phyloP scores from a whole-genome alignment of 2,888 invertebrate genomes.

The Busseola fusca region DNA sequence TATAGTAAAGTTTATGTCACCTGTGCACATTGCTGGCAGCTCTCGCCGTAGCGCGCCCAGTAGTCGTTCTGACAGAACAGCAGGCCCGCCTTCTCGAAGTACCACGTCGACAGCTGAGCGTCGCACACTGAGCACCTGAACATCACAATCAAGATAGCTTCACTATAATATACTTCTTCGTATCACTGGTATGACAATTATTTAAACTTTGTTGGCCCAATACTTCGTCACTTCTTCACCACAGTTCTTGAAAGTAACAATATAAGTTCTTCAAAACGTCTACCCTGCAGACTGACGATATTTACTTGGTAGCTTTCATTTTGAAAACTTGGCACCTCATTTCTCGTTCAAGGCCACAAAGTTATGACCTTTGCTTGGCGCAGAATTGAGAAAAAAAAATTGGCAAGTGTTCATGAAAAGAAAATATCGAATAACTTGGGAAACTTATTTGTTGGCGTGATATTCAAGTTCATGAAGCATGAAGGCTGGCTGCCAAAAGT shows the following conservation, averaged over 20 bases:
- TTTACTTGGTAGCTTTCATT: not conserved
- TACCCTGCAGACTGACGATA: not conserved
- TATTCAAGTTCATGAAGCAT: conserved; percentile 43
- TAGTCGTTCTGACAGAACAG: conserved; percentile 97
- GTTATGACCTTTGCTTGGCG: conserved; percentile 20
- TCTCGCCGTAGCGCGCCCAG: conserved; percentile 95
- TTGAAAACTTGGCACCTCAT: conserved; percentile 32
- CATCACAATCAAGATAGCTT: not conserved
- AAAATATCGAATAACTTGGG: conserved; percentile 15
- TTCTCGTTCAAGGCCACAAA: conserved; percentile 18
- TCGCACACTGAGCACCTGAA: conserved; percentile 96
- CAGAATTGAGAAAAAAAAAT: conserved; percentile 3
- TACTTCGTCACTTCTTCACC: not conserved
- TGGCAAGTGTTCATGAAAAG: conserved; percentile 27
- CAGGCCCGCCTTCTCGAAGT: conserved; percentile 97
- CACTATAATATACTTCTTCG: not conserved
- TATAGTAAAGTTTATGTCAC: conserved; percentile 76
- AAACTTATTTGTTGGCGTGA: conserved; percentile 26
- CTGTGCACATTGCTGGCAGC: conserved; percentile 96
- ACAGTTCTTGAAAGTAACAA: not conserved
- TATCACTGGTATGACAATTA: not conserved
- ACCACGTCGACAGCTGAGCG: conserved; percentile 95
- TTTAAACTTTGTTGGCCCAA: not conserved
- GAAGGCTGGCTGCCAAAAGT: conserved; percentile 40
- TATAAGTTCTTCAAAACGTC: not conserved